Base-by-base conservation (phyloP, 2,113 vertebrate species). In the Phaethornis superciliosus region DNA sequence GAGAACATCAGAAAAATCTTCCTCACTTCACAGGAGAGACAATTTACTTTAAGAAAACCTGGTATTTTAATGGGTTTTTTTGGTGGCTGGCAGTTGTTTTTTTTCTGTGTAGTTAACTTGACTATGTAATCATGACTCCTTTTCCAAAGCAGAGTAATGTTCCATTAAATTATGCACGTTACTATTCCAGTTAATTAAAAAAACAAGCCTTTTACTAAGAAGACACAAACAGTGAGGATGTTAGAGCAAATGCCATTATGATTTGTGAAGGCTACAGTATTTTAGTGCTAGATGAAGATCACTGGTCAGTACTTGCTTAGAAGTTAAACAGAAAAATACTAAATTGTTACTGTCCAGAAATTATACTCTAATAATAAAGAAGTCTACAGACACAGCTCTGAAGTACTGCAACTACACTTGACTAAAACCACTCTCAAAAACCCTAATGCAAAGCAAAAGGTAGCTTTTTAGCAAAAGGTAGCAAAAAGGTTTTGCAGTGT, bases 141-240 rank as follows among this genome's bases (percentile, higher is more conserved):
- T 69, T 79, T 42, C 3, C 0, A 82, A 85, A 87, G 75, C 15
- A 80, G 69, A 87, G 82, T n/a, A 9, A 64, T 27, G 10, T 76
- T 89, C 85, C 84, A 63, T 69, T 89, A 64, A n/a, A 88, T 89
- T 82, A 85, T 19, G 54, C 74, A 85, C 70, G 55, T 76, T 92
- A 79, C 33, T 75, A 32, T 46, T 81, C 75, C 58, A 87, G 44
- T 47, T 68, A 69, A 80, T 40, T 46, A 54, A 91, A 93, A 93
- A 83, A 19, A 6, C 35, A 54, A 72, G 54, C 32, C 72, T 40
- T 2, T 65, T 94, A 93, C 40, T 64, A 77, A 75, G 56, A 91
- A 74, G 62, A 75, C 54, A 88, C 1, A 15, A 85, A 95, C n/a
- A 28, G 37, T 35, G 60, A 62, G 32, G 27, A 69, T 55, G 58